Evolutionary conservation across 2,888 invertebrate genomes (phyloP).

Genomic region (Dexiosoma caninum): DNA sequence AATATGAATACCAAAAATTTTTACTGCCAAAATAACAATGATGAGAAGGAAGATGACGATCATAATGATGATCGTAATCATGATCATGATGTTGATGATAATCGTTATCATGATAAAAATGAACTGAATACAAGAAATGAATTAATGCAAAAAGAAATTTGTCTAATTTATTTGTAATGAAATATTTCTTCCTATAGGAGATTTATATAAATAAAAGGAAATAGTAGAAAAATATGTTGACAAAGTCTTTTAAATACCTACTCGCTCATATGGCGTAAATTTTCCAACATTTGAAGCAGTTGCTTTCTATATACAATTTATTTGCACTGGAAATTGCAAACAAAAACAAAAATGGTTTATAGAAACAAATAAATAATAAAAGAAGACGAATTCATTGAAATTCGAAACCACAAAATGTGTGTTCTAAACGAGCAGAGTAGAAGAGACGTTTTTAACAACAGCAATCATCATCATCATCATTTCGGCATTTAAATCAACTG

Average conservation of each 20-base stretch:
- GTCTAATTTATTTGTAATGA: not conserved
- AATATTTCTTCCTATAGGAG: not conserved
- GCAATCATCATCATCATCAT: slow-evolving; percentile 35
- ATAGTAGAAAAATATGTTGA: slow-evolving; percentile 12
- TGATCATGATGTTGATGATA: not conserved
- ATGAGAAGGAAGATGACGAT: not conserved
- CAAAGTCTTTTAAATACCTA: slow-evolving; percentile 20
- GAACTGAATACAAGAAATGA: too few relatives aligned
- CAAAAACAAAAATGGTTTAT: slow-evolving; percentile 35
- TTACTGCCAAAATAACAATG: slow-evolving; percentile 1
- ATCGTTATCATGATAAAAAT: not conserved
- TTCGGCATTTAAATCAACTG: slow-evolving; percentile 42
- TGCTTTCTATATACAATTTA: not conserved
- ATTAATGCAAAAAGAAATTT: slow-evolving; percentile 34
- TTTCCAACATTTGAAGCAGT: slow-evolving; percentile 15
- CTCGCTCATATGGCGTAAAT: not conserved
- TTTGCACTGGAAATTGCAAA: slow-evolving; percentile 30
- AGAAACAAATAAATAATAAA: slow-evolving; percentile 9
- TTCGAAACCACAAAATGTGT: slow-evolving; percentile 57
- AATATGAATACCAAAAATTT: slow-evolving; percentile 45
- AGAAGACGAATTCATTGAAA: slow-evolving; percentile 52
- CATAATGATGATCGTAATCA: not conserved
- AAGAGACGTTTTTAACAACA: slow-evolving; percentile 26
- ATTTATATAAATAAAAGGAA: not conserved
- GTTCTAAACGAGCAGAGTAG: slow-evolving; percentile 32